A percentile compares a stretch with the other conserved stretches of the same genome.
phyloP scores from a whole-genome alignment of 2,888 invertebrate species.

The Campopleginae sp. region DNA sequence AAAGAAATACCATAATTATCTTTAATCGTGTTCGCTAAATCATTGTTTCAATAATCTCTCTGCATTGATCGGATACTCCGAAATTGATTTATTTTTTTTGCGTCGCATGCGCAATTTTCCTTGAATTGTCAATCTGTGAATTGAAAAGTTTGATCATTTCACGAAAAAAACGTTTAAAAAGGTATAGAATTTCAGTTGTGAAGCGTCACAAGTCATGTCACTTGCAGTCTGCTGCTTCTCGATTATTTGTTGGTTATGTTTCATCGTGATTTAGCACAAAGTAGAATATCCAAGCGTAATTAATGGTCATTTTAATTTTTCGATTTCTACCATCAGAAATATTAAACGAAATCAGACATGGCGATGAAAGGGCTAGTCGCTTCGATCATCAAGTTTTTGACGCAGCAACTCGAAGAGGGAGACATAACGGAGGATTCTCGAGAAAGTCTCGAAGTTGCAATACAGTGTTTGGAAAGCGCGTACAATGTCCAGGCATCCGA shows the following conservation, averaged over 20 bases:
- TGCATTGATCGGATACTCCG: slow-evolving; percentile 49
- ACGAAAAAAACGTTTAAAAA: background rate
- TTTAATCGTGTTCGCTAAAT: background rate
- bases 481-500: slow-evolving; percentile 89
- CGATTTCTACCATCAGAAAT: background rate
- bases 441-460: slow-evolving; percentile 96
- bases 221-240: background rate
- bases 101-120: background rate
- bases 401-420: slow-evolving; percentile 85
- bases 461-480: slow-evolving; percentile 97
- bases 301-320: background rate
- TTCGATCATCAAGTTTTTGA: slow-evolving; percentile 86
- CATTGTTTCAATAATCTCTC: background rate
- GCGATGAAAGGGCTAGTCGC: slow-evolving; percentile 84
- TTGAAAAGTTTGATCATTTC: background rate
- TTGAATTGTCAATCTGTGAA: background rate
- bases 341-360: slow-evolving; percentile 70
- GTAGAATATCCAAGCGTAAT: background rate
- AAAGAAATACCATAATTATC: background rate
- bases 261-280: slow-evolving; percentile 71
- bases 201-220: background rate
- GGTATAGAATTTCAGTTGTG: background rate
- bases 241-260: slow-evolving; percentile 70
- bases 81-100: slow-evolving; percentile 30
- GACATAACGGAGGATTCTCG: slow-evolving; percentile 84